Base-by-base conservation (phyloP, 2,797 vertebrate genomes). In the Poeciliopsis presidionis region DNA sequence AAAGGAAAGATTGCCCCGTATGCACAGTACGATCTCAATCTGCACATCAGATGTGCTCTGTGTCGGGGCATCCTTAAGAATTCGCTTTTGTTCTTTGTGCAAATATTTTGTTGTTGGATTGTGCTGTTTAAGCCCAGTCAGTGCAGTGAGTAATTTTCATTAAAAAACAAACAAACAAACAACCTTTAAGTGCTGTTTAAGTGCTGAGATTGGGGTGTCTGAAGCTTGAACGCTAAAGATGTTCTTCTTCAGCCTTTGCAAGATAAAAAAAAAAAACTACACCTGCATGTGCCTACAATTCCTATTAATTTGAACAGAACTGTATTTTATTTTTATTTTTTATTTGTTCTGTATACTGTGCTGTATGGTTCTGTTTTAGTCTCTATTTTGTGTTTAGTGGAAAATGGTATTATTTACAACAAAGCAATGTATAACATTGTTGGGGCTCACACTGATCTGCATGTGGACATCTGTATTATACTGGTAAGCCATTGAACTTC, bases 241-340 rank as follows among this genome's bases (percentile, higher is more conserved):
- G 77, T 81, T 85, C 74, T 88, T 86, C 80, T 85, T 76, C 73
- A 86, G 88, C 81, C 86, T 91, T 92, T 88, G 89, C 87, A 91
- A 93, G 84, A 87, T 84, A 82, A 86, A 53, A 57, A 59, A 49
- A 39, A 75, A 90, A 67, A 91, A 92, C 85, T 74, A 92, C 84
- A 92, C 93, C 93, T 82, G 93, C 94, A 94, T 94, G 93, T 94
- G 94, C 94, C 94, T 95, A 93, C 47, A 78, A 82, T 73, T 87
- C 71, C 74, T 84, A 70, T 76, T 74, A 14, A 91, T 92, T 79
- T 84, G 28, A 88, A 77, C 47, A 86, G 72, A 75, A 75, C 78
- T 87, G 63, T 55, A 33, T 89, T 67, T 51, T 22, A 7, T 16
- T 8, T 18, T n/a, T 43, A 73, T 20, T 16, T 8, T 18, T n/a